Evolutionary conservation across 2,888 invertebrate species (phyloP).

Genomic region (Subacronicta megacephala): DNA sequence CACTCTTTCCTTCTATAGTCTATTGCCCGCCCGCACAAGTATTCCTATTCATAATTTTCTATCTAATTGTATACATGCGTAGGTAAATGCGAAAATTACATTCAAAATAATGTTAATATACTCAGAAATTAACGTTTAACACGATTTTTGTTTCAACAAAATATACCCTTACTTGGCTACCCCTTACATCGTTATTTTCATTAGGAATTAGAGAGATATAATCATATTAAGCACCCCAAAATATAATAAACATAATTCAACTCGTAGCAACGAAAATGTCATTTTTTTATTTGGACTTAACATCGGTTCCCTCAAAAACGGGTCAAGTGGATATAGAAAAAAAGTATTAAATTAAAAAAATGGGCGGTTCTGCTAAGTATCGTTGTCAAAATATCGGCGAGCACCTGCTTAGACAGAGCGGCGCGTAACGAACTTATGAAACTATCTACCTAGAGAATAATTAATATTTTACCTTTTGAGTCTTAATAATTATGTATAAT

Average conservation of each 20-base stretch:
- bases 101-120: conserved; percentile 36
- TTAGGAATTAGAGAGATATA: conserved; percentile 59
- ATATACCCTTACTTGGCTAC: conserved; percentile 5
- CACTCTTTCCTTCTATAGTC: conserved; percentile 87
- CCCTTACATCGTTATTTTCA: conserved; percentile 39
- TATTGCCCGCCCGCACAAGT: conserved; percentile 60
- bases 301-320: conserved; percentile 75
- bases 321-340: conserved; percentile 80
- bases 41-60: conserved; percentile 60
- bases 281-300: conserved; percentile 70
- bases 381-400: conserved; percentile 87
- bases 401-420: conserved; percentile 86
- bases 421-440: conserved; percentile 77
- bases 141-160: conserved; percentile 24
- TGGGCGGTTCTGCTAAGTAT: conserved; percentile 87
- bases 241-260: conserved; percentile 61
- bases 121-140: conserved; percentile 25
- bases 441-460: conserved; percentile 31
- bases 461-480: neutral
- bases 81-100: conserved; percentile 48
- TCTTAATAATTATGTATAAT: neutral
- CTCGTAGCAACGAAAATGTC: conserved; percentile 69
- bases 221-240: conserved; percentile 60
- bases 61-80: conserved; percentile 40
- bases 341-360: conserved; percentile 79